phyloP scores from a whole-genome alignment of 2,888 invertebrate genomes.

The Marronus borbonicus region DNA sequence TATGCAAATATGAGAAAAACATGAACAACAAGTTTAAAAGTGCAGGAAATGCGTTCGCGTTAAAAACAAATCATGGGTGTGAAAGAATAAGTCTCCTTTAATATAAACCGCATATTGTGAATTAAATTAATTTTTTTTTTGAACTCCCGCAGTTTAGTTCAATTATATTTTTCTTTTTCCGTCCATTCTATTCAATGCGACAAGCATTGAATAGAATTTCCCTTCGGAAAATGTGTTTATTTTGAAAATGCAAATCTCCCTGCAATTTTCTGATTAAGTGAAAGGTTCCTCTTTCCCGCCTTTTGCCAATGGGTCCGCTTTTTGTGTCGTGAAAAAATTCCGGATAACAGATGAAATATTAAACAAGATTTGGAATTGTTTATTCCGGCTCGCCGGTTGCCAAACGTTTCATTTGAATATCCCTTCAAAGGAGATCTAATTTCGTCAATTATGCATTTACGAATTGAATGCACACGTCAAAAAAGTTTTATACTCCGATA shows the following conservation, averaged over 20 bases:
- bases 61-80: background rate
- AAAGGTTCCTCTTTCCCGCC: background rate
- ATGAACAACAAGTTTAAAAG: background rate
- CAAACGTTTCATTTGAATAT: slow-evolving; percentile 9
- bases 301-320: background rate
- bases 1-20: slow-evolving; percentile 9
- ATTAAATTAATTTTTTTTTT: background rate
- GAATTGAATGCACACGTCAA: slow-evolving; percentile 2
- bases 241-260: slow-evolving; percentile 3
- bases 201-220: too few relatives aligned
- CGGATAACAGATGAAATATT: slow-evolving; percentile 12
- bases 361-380: slow-evolving; percentile 13
- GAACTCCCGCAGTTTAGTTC: background rate
- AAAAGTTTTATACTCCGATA: slow-evolving; percentile 4
- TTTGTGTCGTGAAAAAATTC: background rate
- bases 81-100: background rate
- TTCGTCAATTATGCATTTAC: slow-evolving; percentile 2
- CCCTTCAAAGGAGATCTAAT: slow-evolving; percentile 1
- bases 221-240: background rate
- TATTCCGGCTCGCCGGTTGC: background rate
- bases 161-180: background rate
- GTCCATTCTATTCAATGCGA: too few relatives aligned
- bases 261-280: slow-evolving; percentile 13
- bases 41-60: background rate
- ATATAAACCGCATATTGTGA: background rate